phyloP scores from a whole-genome alignment of 2,888 invertebrate genomes.

The Agriopis leucophaearia region DNA sequence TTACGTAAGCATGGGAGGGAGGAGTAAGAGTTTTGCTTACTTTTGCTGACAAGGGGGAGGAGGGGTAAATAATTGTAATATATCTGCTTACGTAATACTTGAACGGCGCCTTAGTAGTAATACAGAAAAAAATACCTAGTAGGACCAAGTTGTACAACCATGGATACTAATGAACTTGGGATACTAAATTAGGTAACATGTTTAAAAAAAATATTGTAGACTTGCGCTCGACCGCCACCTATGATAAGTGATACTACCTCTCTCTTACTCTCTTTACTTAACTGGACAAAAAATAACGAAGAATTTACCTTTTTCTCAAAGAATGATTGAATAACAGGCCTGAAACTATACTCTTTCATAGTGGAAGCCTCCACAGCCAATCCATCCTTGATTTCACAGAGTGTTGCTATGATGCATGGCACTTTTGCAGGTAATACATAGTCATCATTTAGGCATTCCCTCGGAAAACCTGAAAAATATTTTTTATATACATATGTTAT shows the following conservation, averaged over 20 bases:
- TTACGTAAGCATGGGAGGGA: too few relatives aligned
- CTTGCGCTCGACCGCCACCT: too few relatives aligned
- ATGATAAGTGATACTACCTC: too few relatives aligned
- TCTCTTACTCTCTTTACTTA: background rate
- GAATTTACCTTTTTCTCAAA: slow-evolving; percentile 89
- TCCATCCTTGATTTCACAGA: slow-evolving; percentile 94
- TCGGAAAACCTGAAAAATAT: slow-evolving; percentile 88
- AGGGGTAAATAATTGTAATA: too few relatives aligned
- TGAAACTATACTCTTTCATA: slow-evolving; percentile 95
- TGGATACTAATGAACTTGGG: slow-evolving; percentile 11
- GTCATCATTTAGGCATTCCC: slow-evolving; percentile 88
- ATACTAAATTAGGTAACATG: background rate
- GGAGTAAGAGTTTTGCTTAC: too few relatives aligned
- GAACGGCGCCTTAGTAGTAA: too few relatives aligned
- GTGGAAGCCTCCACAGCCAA: slow-evolving; percentile 95
- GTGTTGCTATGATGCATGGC: slow-evolving; percentile 93
- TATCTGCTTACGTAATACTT: too few relatives aligned
- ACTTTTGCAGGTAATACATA: slow-evolving; percentile 88
- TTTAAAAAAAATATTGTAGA: too few relatives aligned
- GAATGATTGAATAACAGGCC: slow-evolving; percentile 91
- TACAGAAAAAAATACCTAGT: too few relatives aligned
- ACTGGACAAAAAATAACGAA: background rate
- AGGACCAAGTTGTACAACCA: too few relatives aligned
- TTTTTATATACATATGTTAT: too few relatives aligned
- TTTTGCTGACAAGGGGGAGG: too few relatives aligned